These are phyloP conservation scores for Cataglyphis altisquamis DNA, from an alignment of 2,888 invertebrate genomes.

Conservation along the genomic window DNA sequence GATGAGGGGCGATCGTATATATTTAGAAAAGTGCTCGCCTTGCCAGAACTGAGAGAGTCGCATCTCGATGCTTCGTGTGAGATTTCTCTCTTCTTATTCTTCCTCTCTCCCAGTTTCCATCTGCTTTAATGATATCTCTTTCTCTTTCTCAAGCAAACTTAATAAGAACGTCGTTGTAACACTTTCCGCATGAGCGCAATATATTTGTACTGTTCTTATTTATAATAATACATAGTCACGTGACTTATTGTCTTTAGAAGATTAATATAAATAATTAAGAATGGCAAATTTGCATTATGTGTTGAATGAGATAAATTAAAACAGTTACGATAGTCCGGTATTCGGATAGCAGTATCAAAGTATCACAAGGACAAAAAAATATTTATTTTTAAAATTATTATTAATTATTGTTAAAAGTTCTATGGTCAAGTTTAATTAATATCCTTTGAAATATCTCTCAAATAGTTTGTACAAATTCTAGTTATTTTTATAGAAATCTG, in stretches of 20 bases:
- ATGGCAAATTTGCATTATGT: neutral
- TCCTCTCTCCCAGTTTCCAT: neutral
- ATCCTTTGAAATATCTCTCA: neutral
- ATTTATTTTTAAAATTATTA: neutral
- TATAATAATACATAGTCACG: neutral
- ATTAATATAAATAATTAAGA: neutral
- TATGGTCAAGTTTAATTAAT: neutral
- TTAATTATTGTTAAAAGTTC: neutral
- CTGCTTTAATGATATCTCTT: neutral
- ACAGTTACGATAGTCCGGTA: no score
- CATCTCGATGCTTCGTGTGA: conserved; percentile 66
- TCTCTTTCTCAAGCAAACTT: neutral
- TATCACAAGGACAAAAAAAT: neutral
- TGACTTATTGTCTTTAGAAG: neutral
- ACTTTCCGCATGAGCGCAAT: conserved; percentile 28
- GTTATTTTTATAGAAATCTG: neutral
- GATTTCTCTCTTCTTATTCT: conserved; percentile 62
- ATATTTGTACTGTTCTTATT: neutral
- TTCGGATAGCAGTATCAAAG: neutral
- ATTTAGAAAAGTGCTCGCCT: conserved; percentile 85
- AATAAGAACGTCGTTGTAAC: conserved; percentile 39
- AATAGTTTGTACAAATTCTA: neutral
- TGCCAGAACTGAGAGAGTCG: conserved; percentile 83
- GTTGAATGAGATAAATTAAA: neutral
- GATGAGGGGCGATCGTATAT: conserved; percentile 85